phyloP scores from a whole-genome alignment of 2,797 vertebrate species.

The Nyctalus aviator region DNA sequence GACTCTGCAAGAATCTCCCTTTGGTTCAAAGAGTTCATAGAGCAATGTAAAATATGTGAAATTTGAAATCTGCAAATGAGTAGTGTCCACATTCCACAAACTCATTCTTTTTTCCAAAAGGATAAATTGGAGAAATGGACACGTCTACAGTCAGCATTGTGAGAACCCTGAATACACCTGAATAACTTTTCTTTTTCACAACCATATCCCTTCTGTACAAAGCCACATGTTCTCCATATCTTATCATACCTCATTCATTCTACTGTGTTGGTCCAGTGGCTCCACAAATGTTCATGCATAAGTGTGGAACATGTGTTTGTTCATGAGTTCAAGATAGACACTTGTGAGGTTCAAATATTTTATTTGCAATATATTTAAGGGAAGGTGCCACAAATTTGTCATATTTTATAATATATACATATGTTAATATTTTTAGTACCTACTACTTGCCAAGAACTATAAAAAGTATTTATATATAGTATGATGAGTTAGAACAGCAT shows the following conservation, averaged over 20 bases:
- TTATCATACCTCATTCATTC: background rate
- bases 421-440: constrained; percentile 22
- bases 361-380: background rate
- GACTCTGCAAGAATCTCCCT: background rate
- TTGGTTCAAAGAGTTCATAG: background rate
- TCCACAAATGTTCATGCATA: background rate
- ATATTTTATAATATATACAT: background rate
- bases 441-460: constrained; percentile 5
- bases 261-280: background rate
- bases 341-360: background rate
- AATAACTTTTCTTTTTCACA: background rate
- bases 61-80: background rate
- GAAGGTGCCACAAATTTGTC: background rate
- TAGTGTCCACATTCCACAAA: background rate
- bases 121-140: constrained; percentile 11
- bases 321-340: background rate
- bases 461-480: background rate
- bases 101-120: background rate
- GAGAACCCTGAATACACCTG: background rate
- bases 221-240: background rate
- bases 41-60: background rate
- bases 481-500: constrained; percentile 21
- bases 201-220: background rate
- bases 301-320: background rate
- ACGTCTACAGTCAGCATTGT: background rate